Conservation (phyloP, 2,888 invertebrate species). For the Megalurothrips usitatus region DNA sequence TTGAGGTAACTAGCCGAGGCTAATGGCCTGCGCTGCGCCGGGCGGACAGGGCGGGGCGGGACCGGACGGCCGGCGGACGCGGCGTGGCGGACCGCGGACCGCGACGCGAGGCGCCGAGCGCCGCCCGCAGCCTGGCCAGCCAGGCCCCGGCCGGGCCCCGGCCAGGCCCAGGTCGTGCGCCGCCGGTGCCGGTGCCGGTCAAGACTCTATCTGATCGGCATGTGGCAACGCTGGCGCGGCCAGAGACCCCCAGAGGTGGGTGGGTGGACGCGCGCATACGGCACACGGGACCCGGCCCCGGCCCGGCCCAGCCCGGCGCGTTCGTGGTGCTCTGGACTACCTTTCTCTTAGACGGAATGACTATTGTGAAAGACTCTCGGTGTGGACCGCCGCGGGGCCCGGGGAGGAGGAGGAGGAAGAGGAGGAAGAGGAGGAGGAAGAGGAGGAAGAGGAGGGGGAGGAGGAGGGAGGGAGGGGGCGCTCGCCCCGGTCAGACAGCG, state of each 20-base stretch:
- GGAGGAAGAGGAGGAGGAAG: not conserved
- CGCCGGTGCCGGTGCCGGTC: no score
- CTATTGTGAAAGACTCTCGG: slow-evolving; percentile 14
- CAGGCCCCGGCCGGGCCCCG: no score
- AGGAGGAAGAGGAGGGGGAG: not conserved
- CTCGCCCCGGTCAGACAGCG: not conserved
- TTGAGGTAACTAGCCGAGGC: slow-evolving; percentile 11
- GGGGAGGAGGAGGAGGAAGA: not conserved
- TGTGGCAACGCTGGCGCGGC: slow-evolving; percentile 9
- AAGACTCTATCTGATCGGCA: slow-evolving; percentile 9
- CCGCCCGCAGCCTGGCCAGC: no score
- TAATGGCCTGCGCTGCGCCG: not conserved
- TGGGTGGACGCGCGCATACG: not conserved
- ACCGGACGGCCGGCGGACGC: not conserved
- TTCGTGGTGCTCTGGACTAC: not conserved
- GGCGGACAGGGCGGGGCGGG: not conserved
- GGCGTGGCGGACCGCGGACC: no score
- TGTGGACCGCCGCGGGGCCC: not conserved
- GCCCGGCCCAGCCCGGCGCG: not conserved
- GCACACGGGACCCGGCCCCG: no score
- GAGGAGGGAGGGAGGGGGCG: not conserved
- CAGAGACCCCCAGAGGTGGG: not conserved
- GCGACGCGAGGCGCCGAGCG: no score
- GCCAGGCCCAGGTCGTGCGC: no score
- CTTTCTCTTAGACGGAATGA: slow-evolving; percentile 18